Conservation (phyloP, 2,797 vertebrate genomes). For the Silurus lanzhouensis region DNA sequence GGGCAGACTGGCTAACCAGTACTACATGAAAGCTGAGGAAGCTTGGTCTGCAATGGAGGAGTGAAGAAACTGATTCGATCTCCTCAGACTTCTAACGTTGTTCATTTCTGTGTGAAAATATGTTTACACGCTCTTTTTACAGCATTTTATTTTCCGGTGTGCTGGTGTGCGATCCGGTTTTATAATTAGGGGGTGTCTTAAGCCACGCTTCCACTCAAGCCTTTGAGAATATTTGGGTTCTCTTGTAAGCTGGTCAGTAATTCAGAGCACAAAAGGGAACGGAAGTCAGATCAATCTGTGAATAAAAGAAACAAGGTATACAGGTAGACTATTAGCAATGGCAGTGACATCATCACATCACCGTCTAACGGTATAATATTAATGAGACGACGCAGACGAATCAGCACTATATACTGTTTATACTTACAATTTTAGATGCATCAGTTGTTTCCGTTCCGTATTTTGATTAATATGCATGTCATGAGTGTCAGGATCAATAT, state of each 20-base stretch:
- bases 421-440: not conserved
- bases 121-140: conserved; percentile 50
- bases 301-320: not conserved
- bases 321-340: not conserved
- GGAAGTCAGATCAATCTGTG: not conserved
- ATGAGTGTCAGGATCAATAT: not conserved
- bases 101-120: conserved; percentile 16
- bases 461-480: not conserved
- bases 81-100: conserved; percentile 21
- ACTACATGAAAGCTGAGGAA: conserved; percentile 95
- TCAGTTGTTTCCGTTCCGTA: not conserved
- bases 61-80: conserved; percentile 26
- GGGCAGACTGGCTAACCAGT: conserved; percentile 90
- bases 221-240: not conserved
- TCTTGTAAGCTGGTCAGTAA: not conserved
- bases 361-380: not conserved
- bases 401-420: not conserved
- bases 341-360: not conserved
- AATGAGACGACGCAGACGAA: not conserved
- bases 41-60: conserved; percentile 93
- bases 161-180: conserved; percentile 25
- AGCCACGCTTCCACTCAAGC: conserved; percentile 8
- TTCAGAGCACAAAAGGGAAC: not conserved
- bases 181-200: conserved; percentile 9
- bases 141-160: conserved; percentile 14